Conservation (phyloP, 1,140 invertebrate genomes). For the Manduca sexta region DNA sequence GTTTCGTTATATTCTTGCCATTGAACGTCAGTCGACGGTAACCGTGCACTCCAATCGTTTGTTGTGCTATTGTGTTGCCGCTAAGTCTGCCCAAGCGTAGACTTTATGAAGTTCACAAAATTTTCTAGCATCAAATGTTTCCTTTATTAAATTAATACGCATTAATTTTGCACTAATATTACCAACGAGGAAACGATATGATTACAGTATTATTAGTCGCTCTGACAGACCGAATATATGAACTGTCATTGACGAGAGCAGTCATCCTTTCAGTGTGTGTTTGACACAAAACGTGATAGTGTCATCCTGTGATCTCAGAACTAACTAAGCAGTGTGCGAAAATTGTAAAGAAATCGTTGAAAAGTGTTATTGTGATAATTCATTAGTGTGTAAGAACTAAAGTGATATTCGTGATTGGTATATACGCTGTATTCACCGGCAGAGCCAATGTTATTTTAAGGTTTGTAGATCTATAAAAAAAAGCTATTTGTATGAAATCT, state of each 20-base stretch:
- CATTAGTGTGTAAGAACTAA: conserved; percentile 3
- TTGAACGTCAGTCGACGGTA: conserved; percentile 25
- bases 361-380: conserved; percentile 23
- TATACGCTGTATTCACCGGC: conserved; percentile 38
- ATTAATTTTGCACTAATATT: conserved; percentile 42
- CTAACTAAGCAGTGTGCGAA: conserved; percentile 8
- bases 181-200: conserved; percentile 38
- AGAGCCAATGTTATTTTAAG: conserved; percentile 67
- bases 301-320: conserved; percentile 16
- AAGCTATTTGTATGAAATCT: neutral
- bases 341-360: conserved; percentile 8
- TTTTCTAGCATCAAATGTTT: conserved; percentile 14
- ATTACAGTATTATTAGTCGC: conserved; percentile 41
- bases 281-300: conserved; percentile 31
- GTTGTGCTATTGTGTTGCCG: conserved; percentile 28
- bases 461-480: conserved; percentile 31
- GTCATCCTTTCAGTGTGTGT: conserved; percentile 56
- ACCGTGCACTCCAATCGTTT: conserved; percentile 24
- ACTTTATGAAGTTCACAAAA: conserved; percentile 23
- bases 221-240: conserved; percentile 35
- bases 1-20: conserved; percentile 9
- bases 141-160: conserved; percentile 48
- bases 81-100: conserved; percentile 28
- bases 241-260: conserved; percentile 57
- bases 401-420: conserved; percentile 34